Conservation (phyloP, 2,797 vertebrate genomes). For the Halcyon leucocephala region DNA sequence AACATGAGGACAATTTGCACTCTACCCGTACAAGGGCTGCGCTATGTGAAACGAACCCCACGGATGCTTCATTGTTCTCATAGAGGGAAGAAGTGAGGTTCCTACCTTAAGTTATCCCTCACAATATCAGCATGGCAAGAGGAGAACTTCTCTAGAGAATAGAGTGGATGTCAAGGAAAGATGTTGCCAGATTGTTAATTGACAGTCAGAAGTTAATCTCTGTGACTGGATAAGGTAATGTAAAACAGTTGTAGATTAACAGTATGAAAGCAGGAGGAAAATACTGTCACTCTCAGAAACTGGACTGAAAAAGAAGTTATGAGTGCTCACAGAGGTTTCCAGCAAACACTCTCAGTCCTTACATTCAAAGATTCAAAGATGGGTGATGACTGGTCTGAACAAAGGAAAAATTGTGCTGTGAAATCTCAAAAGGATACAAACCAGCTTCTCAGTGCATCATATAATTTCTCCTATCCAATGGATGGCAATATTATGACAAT, state of each 20-base stretch:
- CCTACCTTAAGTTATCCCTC: not conserved
- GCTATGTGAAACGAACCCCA: not conserved
- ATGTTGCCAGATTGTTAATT: not conserved
- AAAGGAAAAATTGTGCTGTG: slow-evolving; percentile 41
- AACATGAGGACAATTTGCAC: rapidly evolving
- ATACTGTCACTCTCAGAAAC: not conserved
- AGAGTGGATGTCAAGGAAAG: not conserved
- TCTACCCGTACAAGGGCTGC: rapidly evolving
- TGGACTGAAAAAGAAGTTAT: not conserved
- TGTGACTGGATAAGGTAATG: not conserved
- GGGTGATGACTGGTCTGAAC: slow-evolving; percentile 7
- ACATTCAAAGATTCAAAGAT: not conserved
- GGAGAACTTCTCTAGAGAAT: not conserved
- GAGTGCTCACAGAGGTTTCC: not conserved
- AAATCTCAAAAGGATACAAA: slow-evolving; percentile 41
- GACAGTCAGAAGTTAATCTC: not conserved
- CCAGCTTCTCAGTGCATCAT: slow-evolving; percentile 8
- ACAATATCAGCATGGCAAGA: not conserved
- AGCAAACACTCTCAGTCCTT: not conserved
- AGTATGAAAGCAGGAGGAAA: not conserved
- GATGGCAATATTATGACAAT: slow-evolving; percentile 69
- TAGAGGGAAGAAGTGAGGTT: rapidly evolving
- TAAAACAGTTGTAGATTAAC: not conserved
- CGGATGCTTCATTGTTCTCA: rapidly evolving
- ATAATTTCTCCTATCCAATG: slow-evolving; percentile 49